Percentiles rank a stretch among this genome's conserved stretches.
phyloP scores from a whole-genome alignment of 2,888 invertebrate genomes.

The Phragmatobia fuliginosa region DNA sequence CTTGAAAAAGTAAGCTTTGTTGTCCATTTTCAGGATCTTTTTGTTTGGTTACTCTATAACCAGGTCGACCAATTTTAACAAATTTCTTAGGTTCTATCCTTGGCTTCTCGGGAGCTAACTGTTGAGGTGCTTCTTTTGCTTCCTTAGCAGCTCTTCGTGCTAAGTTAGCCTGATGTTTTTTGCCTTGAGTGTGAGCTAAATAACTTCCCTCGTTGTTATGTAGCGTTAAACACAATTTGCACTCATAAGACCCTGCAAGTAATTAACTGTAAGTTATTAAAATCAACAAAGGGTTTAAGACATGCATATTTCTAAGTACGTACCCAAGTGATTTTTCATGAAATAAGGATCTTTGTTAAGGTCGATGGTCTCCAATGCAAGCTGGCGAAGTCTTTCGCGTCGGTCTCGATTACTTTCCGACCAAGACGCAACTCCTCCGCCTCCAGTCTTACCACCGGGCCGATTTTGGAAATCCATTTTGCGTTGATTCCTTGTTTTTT shows the following conservation, averaged over 20 bases:
- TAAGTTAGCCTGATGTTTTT: constrained; percentile 99
- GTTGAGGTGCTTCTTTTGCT: constrained; percentile 98
- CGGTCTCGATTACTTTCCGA: constrained; percentile 99
- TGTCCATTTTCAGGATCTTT: constrained; percentile 98
- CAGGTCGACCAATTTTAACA: constrained; percentile 99
- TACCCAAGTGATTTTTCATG: constrained; percentile 99
- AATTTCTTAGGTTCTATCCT: constrained; percentile 99
- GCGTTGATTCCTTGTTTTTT: constrained; percentile 7
- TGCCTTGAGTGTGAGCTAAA: constrained; percentile 99
- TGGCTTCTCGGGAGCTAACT: constrained; percentile 97
- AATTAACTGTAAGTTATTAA: neutral
- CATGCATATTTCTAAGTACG: constrained; percentile 28
- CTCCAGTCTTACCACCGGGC: constrained; percentile 99
- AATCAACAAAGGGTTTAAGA: constrained; percentile 15
- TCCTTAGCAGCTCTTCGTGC: constrained; percentile 99
- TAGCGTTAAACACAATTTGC: constrained; percentile 98
- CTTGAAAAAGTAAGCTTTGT: constrained; percentile 98
- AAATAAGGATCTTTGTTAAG: constrained; percentile 99
- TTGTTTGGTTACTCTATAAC: constrained; percentile 99
- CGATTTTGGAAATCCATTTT: constrained; percentile 99
- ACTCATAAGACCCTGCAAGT: constrained; percentile 95
- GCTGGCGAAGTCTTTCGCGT: constrained; percentile 96
- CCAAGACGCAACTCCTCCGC: constrained; percentile 99
- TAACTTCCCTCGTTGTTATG: constrained; percentile 99
- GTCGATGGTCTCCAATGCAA: constrained; percentile 99